Evolutionary conservation across 1,140 invertebrate genomes (phyloP).

Genomic region (Phenacoccus solenopsis): DNA sequence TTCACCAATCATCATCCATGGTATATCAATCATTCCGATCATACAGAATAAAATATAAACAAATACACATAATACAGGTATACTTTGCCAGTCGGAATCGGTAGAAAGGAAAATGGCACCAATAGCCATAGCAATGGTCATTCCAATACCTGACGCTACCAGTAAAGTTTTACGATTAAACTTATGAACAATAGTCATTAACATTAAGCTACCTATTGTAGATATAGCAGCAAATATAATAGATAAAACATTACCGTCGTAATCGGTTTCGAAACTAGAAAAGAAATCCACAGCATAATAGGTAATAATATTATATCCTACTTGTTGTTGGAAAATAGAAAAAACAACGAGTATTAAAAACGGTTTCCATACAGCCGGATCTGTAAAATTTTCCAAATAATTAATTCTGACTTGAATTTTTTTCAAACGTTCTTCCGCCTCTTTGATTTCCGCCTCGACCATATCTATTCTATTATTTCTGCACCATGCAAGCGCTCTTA

Average conservation of each 20-base stretch:
- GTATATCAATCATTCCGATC: conserved; percentile 55
- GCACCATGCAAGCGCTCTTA: conserved; percentile 41
- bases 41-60: conserved; percentile 54
- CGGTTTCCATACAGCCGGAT: conserved; percentile 42
- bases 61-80: conserved; percentile 49
- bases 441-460: conserved; percentile 43
- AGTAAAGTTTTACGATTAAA: background rate
- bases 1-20: conserved; percentile 61
- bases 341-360: conserved; percentile 47
- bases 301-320: conserved; percentile 58
- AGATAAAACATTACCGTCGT: conserved; percentile 53
- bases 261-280: conserved; percentile 44
- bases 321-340: conserved; percentile 54
- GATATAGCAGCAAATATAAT: conserved; percentile 56
- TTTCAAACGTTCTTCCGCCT: conserved; percentile 29
- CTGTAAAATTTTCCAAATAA: conserved; percentile 26
- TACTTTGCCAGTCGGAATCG: conserved; percentile 34
- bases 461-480: conserved; percentile 40
- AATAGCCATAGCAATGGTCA: conserved; percentile 31
- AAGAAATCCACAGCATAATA: conserved; percentile 61
- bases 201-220: conserved; percentile 46
- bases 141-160: conserved; percentile 31
- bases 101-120: conserved; percentile 28
- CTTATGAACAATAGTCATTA: conserved; percentile 46
- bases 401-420: background rate